Base-by-base conservation (phyloP, 2,888 invertebrate species). In the Scaptomyza parva region DNA sequence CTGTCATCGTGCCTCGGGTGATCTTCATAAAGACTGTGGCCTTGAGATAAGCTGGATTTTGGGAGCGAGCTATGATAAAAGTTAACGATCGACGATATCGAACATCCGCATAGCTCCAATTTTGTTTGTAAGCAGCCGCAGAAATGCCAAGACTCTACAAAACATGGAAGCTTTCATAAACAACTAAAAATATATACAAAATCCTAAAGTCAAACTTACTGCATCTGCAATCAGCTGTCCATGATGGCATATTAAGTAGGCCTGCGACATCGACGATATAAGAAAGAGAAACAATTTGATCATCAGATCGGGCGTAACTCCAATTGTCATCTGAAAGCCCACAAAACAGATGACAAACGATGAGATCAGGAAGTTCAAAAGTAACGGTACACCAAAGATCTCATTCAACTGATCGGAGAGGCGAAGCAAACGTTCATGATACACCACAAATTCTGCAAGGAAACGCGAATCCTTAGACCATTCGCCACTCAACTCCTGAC, bases 341-440 rank as follows among this genome's bases (percentile, higher is more conserved):
- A 91, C 77, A 65, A 91, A 88, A 52, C 91, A 91, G 55, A 91
- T 89, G 26, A 90, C 80, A 53, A 91, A 82, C 0, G 91, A 86
- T 1, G 90, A 90, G 2, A 89, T 85, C 24, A 89, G 51, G 55
- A 90, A 88, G 67, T 90, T 91, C 18, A 90, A 70, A 5, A 91
- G 50, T 30, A 91, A 9, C 1, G 91, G 86, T 0, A 90, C 61
- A 0, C 90, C 90, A 47, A 91, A 91, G 8, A 90, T 78, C 1
- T 86, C 73, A 54, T 91, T 91, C 0, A 91, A 60, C 5, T 76
- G 48, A 0, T 68, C 58, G 1, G 78, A 76, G 2, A 90, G 65
- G 50, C 70, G 35, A 26, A 80, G 59, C 12, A 83, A 40, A 0
- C 72, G 79, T 4, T 76, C 71, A 24, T 90, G 89, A 62, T 91